Percentiles rank a stretch among this genome's conserved stretches.
Evolutionary conservation across 2,888 invertebrate genomes (phyloP).

Genomic region (Pyrrhia umbra): DNA sequence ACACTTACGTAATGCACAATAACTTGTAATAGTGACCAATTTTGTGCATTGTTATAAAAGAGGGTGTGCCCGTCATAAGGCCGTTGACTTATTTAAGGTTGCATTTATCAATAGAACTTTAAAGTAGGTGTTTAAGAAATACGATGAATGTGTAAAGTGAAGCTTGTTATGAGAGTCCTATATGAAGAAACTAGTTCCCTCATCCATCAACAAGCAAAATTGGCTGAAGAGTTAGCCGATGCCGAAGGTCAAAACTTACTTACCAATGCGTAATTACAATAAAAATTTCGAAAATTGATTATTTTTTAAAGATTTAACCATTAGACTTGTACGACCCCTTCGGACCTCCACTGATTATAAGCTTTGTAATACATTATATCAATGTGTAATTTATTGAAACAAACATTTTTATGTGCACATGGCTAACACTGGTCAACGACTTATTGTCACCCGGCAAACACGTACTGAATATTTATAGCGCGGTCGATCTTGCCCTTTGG

Average conservation of each 20-base stretch:
- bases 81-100: constrained; percentile 15
- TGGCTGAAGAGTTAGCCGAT: too few relatives aligned
- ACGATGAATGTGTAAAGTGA: too few relatives aligned
- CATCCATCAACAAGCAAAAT: too few relatives aligned
- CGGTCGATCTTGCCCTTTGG: constrained; percentile 66
- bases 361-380: constrained; percentile 31
- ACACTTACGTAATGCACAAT: constrained; percentile 6
- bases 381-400: constrained; percentile 29
- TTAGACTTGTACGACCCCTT: constrained; percentile 10
- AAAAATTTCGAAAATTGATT: too few relatives aligned
- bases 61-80: background rate
- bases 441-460: constrained; percentile 64
- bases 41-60: background rate
- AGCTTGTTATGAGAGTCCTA: too few relatives aligned
- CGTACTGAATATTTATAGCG: constrained; percentile 71
- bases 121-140: too few relatives aligned
- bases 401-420: constrained; percentile 32
- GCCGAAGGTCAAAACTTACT: too few relatives aligned
- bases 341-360: constrained; percentile 6
- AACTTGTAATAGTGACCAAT: background rate
- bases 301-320: too few relatives aligned
- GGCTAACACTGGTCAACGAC: constrained; percentile 57
- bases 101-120: background rate
- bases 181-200: too few relatives aligned
- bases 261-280: too few relatives aligned